phyloP scores from a whole-genome alignment of 2,113 vertebrate genomes.

The Beaufortia kweichowensis region DNA sequence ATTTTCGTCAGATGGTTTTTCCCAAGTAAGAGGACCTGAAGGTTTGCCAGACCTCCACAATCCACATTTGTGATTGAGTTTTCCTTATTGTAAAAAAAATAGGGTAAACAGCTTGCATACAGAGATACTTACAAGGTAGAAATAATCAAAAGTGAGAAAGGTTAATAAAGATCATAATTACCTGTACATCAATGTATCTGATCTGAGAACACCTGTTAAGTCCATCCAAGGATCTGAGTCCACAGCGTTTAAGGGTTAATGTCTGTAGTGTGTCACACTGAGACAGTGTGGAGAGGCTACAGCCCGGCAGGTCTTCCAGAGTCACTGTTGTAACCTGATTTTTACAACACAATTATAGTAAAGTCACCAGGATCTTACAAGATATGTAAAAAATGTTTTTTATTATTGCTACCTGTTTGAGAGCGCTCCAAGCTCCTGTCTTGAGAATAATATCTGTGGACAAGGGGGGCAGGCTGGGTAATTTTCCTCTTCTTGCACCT shows the following conservation, averaged over 20 bases:
- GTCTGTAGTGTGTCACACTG: constrained; percentile 79
- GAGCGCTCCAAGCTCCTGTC: constrained; percentile 69
- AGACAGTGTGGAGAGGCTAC: constrained; percentile 78
- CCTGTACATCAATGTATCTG: constrained; percentile 83
- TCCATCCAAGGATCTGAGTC: constrained; percentile 79
- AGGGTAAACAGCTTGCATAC: constrained; percentile 3
- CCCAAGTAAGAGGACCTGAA: constrained; percentile 80
- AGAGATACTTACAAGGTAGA: no score
- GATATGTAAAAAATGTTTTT: background rate
- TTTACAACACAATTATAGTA: background rate
- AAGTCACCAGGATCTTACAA: background rate
- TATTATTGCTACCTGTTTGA: constrained; percentile 78
- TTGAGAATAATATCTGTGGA: constrained; percentile 72
- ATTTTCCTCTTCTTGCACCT: constrained; percentile 56
- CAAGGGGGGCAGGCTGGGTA: constrained; percentile 71
- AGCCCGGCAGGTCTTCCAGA: constrained; percentile 82
- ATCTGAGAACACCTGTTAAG: constrained; percentile 76
- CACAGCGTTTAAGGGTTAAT: constrained; percentile 81
- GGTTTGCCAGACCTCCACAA: constrained; percentile 80
- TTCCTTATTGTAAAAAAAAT: constrained; percentile 72
- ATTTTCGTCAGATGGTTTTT: constrained; percentile 85
- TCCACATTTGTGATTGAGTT: constrained; percentile 83
- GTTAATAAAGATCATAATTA: constrained; percentile 55
- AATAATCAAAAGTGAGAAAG: no score
- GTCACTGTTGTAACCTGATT: constrained; percentile 80